Evolutionary conservation across 1,140 invertebrate genomes (phyloP), one percentile per base, ranked within the genome.

Genomic region (Gryon sp.): DNA sequence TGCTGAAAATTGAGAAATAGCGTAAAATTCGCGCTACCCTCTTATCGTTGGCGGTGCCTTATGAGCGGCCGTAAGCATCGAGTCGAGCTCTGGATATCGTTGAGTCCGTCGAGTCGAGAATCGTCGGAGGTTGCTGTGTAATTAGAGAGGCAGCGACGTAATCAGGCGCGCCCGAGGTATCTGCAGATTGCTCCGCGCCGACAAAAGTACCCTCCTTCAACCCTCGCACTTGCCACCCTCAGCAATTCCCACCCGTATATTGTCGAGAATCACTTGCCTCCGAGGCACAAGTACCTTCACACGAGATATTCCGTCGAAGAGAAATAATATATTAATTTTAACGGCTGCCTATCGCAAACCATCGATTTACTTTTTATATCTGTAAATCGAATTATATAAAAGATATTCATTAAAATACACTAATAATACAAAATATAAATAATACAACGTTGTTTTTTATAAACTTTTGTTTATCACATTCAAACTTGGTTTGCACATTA

Each of bases 71-170:
- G 48, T 75, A 75, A 75, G 34, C 55, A 62, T 75, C 48, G 72
- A 62, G 52, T 52, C 22, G 48, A 69, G 73, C 57, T 57, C 20
- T n/a, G n/a, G 38, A 48, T 66, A 59, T 52, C 63, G 48, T 66
- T 57, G 59, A 69, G 63, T 72, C 62, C 79, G 70, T 80, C 74
- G 80, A 50, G 65, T 78, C 80, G 79, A 81, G 77, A 78, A 79
- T 81, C 82, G 77, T 80, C 57, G 72, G 72, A 80, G 79, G 77
- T 80, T 80, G 75, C 78, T 48, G 76, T 76, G 79, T 84, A 84
- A 84, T 83, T 83, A 83, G 82, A 82, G 83, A 79, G 76, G 76
- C 79, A 76, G 76, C 74, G 60, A 80, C 82, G 81, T 81, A 84
- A 84, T 84, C 83, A 84, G 80, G 80, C 68, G 80, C 72, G 76